These are phyloP conservation scores for Embidobia sp. DNA, from an alignment of 2,888 invertebrate genomes.

Conservation along the genomic window DNA sequence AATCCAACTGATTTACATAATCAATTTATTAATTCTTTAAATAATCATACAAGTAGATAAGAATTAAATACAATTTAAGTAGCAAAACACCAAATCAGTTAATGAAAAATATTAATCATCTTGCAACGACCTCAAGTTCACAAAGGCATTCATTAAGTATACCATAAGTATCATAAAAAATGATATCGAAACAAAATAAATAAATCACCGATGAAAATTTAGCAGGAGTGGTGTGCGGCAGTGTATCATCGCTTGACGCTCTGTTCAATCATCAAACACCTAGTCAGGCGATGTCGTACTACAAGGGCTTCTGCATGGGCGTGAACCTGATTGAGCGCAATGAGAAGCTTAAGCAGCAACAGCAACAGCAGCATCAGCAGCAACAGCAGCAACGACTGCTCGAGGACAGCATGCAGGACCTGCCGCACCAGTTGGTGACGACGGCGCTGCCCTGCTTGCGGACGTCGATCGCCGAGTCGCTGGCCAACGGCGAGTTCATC, in stretches of 20 bases:
- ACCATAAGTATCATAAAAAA: too few species aligned
- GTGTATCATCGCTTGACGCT: conserved; percentile 79
- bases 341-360: conserved; percentile 69
- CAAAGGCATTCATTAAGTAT: too few species aligned
- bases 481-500: conserved; percentile 56
- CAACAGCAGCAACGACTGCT: conserved; percentile 73
- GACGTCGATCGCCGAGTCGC: conserved; percentile 70
- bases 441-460: conserved; percentile 69
- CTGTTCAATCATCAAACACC: conserved; percentile 79
- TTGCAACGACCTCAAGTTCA: too few species aligned
- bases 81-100: too few species aligned
- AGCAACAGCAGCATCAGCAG: conserved; percentile 73
- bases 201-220: background rate
- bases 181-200: background rate
- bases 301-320: conserved; percentile 81
- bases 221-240: conserved; percentile 80
- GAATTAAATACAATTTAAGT: too few species aligned
- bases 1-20: too few species aligned
- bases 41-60: too few species aligned
- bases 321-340: conserved; percentile 65
- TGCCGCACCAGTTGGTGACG: conserved; percentile 69
- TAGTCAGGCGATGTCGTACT: conserved; percentile 80
- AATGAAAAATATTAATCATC: too few species aligned
- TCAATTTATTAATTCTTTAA: background rate
- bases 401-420: conserved; percentile 66